Evolutionary conservation across 2,113 vertebrate genomes (phyloP).

Genomic region (Neodontobutis hainanensis): DNA sequence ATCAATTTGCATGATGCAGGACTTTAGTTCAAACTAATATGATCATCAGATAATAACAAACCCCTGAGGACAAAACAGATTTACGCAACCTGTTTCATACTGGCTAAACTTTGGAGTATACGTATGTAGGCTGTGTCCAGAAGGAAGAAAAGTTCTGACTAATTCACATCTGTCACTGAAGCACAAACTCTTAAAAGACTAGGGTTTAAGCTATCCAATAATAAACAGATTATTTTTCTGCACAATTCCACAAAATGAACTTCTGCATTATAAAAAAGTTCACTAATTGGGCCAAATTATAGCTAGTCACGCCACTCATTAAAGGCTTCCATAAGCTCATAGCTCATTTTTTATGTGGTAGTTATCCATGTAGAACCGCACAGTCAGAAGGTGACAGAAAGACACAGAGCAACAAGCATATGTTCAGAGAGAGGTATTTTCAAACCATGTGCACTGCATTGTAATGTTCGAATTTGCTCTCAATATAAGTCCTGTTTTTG

Average conservation of each 20-base stretch:
- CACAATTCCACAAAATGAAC: neutral
- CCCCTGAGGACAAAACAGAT: neutral
- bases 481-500: neutral
- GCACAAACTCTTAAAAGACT: neutral
- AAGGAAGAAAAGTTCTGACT: neutral
- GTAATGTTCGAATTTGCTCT: neutral
- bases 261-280: neutral
- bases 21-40: neutral
- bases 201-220: neutral
- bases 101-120: neutral
- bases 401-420: neutral
- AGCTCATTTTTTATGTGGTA: neutral
- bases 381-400: neutral
- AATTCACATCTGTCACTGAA: neutral
- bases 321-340: slow-evolving; percentile 2
- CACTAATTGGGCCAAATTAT: neutral
- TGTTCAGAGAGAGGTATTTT: neutral
- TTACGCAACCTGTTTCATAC: neutral
- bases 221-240: neutral
- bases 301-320: neutral
- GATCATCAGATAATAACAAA: slow-evolving; percentile 19
- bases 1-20: too few relatives aligned
- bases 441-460: neutral
- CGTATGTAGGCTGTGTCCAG: neutral
- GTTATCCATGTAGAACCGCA: neutral